Base-by-base conservation (phyloP, 1,140 invertebrate genomes). In the Steinernema feltiae region DNA sequence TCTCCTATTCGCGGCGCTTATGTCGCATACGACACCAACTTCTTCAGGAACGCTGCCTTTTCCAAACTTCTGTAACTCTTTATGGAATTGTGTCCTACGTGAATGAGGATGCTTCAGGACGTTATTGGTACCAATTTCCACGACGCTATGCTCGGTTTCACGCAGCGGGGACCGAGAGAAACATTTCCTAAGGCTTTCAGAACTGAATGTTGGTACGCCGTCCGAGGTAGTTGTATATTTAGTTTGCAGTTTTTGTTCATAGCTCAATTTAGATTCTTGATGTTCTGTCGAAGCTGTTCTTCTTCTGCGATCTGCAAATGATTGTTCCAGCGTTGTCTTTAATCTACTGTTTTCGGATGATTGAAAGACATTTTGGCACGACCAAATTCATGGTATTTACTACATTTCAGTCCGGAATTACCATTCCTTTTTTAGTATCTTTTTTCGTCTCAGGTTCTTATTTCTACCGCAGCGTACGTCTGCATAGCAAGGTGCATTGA, bases 51-150 rank as follows among this genome's bases (percentile, higher is more conserved):
- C 30, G 72, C 73, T 48, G 63, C 70, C 21, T 32, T 35, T 32
- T 74, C 73, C 3, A 31, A 30, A 27, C 53, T 46, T 48, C 24
- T 63, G 53, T 63, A 63, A 3, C 7, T 63, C 24, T 63, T 27
- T 21, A 12, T n/a, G 7, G 41, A 12, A n/a, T 46, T 46, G 7
- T 35, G 31, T 18, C 48, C 41, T 29, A 24, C 27, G 30, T 27
- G 18, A 7, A 21, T 30, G 21, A n/a, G n/a, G n/a, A n/a, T 15
- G 17, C 77, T 79, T 18, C 31, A 79, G 78, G 76, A 82, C 48
- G 30, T 21, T 69, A 12, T 21, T 24, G 29, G 3, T 24, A 7
- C 41, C 41, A n/a, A n/a, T 46, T n/a, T 46, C 7, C 41, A 46
- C 41, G 41, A 46, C n/a, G n/a, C n/a, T 46, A 7, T 7, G 15